Evolutionary conservation across 2,113 vertebrate species (phyloP), one percentile per base, ranked within the genome.

Genomic region (Mastomys natalensis): DNA sequence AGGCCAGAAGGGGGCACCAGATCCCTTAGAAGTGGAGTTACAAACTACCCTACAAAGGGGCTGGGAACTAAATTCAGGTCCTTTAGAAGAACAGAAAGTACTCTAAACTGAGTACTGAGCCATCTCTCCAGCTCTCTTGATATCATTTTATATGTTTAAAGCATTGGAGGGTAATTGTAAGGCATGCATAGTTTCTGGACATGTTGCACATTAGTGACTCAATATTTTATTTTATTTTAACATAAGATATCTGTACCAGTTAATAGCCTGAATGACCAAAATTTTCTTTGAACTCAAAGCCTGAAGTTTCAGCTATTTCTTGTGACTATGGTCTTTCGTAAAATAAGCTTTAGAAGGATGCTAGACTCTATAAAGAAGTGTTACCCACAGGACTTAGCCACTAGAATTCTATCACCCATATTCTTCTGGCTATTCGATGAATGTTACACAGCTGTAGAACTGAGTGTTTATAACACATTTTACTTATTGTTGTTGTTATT

Each of bases 321-420:
- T 72, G 84, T 58, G 70, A 96, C 64, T 94, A 64, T 15, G 72
- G 77, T 90, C 90, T 93, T 80, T 81, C 92, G 74, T 92, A 13
- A 34, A 62, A 51, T 80, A 31, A 68, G 58, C 85, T 37, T 5
- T 64, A 48, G 45, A 5, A 31, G 2, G 40, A 73, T 64, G 37
- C 64, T n/a, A 73, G 37, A 74, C 31, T 70, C 68, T 94, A 24
- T 74, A 26, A 43, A 62, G 64, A 72, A 76, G 58, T 96, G 40
- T 64, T 82, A 77, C 40, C 45, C 8, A 8, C 19, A 64, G 55
- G 55, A 93, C 78, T 68, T 48, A 7, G 53, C 7, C 37, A 92
- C 76, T 93, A 92, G 80, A 92, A 90, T 78, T 87, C 58, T 34
- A 92, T 48, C 9, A n/a, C 66, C 45, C 17, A 4, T 58, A 29